phyloP scores from a whole-genome alignment of 2,113 vertebrate genomes.

The Nanger granti region DNA sequence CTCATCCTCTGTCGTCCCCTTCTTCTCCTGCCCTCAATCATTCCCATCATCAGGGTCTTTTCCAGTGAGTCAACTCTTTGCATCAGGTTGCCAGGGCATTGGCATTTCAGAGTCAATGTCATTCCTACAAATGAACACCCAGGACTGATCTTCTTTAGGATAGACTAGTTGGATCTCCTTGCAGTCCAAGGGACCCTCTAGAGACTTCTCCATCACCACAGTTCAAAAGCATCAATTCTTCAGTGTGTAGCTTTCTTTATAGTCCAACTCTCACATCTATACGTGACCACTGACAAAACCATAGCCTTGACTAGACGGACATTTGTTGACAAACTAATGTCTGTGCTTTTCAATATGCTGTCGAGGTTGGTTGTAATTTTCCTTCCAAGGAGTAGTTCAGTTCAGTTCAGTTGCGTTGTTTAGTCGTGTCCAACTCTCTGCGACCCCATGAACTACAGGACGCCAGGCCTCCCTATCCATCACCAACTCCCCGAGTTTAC shows the following conservation, averaged over 20 bases:
- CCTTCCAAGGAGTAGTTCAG: too few relatives aligned
- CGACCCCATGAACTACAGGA: accelerated
- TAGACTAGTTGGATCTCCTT: background rate
- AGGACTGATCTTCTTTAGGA: background rate
- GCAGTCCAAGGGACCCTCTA: background rate
- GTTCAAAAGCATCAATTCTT: too few relatives aligned
- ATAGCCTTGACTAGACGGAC: too few relatives aligned
- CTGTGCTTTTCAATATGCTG: too few relatives aligned
- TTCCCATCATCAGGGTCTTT: background rate
- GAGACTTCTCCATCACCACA: background rate
- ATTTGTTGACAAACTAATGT: too few relatives aligned
- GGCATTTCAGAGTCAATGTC: too few relatives aligned
- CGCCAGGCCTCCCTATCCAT: background rate
- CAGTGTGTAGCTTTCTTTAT: too few relatives aligned
- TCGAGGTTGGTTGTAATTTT: too few relatives aligned
- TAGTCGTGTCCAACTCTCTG: background rate
- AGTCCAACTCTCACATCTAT: too few relatives aligned
- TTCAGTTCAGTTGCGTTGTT: background rate
- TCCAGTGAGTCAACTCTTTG: background rate
- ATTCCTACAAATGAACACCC: too few relatives aligned
- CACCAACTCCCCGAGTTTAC: accelerated
- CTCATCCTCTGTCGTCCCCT: background rate
- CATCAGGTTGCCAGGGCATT: background rate
- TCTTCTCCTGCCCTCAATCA: background rate
- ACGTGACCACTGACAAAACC: too few relatives aligned